Evolutionary conservation across 2,113 vertebrate genomes (phyloP).

Genomic region (Candoia aspera): DNA sequence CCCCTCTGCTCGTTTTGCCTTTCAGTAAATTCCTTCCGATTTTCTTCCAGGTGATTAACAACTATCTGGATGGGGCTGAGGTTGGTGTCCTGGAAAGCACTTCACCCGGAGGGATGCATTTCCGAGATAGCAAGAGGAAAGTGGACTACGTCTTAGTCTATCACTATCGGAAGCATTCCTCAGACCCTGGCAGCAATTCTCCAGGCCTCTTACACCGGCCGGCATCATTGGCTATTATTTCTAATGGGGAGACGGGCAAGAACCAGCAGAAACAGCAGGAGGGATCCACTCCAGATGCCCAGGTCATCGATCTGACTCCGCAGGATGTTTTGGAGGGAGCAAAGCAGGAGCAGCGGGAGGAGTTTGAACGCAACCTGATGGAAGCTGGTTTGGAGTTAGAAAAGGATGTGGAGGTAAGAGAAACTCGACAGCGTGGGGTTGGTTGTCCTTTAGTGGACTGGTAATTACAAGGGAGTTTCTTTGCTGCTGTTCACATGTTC

Average conservation of each 20-base stretch:
- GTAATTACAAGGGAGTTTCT: fast-evolving
- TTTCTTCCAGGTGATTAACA: constrained; percentile 78
- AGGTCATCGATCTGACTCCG: constrained; percentile 59
- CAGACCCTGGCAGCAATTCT: background rate
- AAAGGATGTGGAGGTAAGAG: constrained; percentile 81
- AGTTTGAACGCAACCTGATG: constrained; percentile 86
- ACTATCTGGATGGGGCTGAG: constrained; percentile 69
- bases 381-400: constrained; percentile 91
- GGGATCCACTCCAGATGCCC: background rate
- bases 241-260: constrained; percentile 75
- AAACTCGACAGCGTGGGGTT: fast-evolving
- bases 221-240: constrained; percentile 67
- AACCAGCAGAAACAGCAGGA: constrained; percentile 14
- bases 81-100: background rate
- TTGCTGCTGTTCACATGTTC: background rate
- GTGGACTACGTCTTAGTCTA: constrained; percentile 93
- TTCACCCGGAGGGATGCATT: constrained; percentile 74
- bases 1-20: fast-evolving
- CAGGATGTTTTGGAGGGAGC: constrained; percentile 81
- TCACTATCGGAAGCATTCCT: constrained; percentile 80
- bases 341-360: constrained; percentile 84
- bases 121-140: constrained; percentile 87
- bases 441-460: fast-evolving
- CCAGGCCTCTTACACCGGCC: fast-evolving
- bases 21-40: constrained; percentile 11